Base-by-base conservation (phyloP, 2,113 vertebrate genomes). In the Zosterops borbonicus region DNA sequence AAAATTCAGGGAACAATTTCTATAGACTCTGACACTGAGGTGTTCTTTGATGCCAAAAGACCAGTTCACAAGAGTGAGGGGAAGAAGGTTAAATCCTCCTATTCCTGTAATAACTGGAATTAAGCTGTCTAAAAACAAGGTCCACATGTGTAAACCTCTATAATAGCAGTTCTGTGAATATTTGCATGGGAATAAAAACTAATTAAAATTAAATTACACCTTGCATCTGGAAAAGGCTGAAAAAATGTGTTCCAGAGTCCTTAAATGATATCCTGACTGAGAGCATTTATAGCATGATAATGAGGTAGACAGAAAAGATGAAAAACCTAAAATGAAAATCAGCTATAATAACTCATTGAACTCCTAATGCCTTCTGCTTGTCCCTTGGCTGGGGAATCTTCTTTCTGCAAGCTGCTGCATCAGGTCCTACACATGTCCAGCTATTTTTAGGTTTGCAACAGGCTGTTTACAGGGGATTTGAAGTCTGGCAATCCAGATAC, bases 401-500 rank as follows among this genome's bases (percentile, higher is more conserved):
- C 83, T 65, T 89, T 93, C 88, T 86, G 74, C 93, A 96, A 94
- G 92, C 86, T 96, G 90, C 83, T 96, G 83, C 88, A 94, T 95
- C 90, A 96, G 83, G 94, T 96, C 67, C 69, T 95, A 89, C 95
- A 95, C 94, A 94, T 96, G 90, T 89, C 80, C 85, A 71, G 90
- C 89, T 97, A 97, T 97, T 96, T 97, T 96, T 97, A 97, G 96
- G 42, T 83, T 83, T 87, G 83, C 76, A 95, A 83, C 90, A 93
- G 90, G 92, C 95, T 96, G 94, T 96, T 97, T 97, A 97, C 94
- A 83, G 67, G 76, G 88, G 90, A 97, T 96, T 95, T 94, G 93
- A 92, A 96, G 95, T 97, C 95, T 97, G 94, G 95, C 92, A 96
- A 84, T 95, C 83, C 79, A 95, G 96, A 97, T 95, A 96, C 88